A percentile compares a stretch with the other conserved stretches of the same genome.
phyloP scores from a whole-genome alignment of 2,888 invertebrate genomes.

The Latrodectus hesperus region DNA sequence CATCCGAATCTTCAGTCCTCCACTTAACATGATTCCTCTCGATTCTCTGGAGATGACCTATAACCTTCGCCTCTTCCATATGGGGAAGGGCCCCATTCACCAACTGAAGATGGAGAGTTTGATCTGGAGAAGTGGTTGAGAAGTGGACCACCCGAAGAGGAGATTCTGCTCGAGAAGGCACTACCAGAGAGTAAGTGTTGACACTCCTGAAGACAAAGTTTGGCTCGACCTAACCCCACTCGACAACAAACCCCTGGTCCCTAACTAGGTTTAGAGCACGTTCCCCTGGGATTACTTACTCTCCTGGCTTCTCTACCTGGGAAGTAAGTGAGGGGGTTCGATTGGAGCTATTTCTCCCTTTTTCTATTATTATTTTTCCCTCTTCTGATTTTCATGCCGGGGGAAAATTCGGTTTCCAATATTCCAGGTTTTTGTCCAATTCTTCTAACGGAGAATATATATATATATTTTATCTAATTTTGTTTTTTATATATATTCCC shows the following conservation, averaged over 20 bases:
- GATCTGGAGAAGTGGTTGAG: slow-evolving; percentile 3
- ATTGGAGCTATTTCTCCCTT: slow-evolving; percentile 3
- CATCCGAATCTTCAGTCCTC: background rate
- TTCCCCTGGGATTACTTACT: slow-evolving; percentile 11
- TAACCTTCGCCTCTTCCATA: background rate
- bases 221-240: slow-evolving; percentile 28
- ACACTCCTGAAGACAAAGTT: slow-evolving; percentile 57
- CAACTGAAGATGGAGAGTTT: background rate
- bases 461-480: no score
- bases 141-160: slow-evolving; percentile 27
- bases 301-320: slow-evolving; percentile 17
- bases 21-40: background rate
- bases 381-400: slow-evolving; percentile 21
- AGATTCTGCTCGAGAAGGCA: slow-evolving; percentile 34
- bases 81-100: background rate
- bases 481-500: background rate
- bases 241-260: background rate
- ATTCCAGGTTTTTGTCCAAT: background rate
- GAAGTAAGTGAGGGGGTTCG: slow-evolving; percentile 19
- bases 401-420: slow-evolving; percentile 47
- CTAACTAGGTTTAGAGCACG: slow-evolving; percentile 63
- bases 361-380: slow-evolving; percentile 19
- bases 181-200: slow-evolving; percentile 42
- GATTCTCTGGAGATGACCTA: background rate
- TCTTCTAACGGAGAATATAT: no score